A percentile compares a stretch with the other conserved stretches of the same genome.
These are phyloP conservation scores for Eleutherodactylus coqui DNA, from an alignment of 2,797 vertebrate genomes.

Conservation along the genomic window DNA sequence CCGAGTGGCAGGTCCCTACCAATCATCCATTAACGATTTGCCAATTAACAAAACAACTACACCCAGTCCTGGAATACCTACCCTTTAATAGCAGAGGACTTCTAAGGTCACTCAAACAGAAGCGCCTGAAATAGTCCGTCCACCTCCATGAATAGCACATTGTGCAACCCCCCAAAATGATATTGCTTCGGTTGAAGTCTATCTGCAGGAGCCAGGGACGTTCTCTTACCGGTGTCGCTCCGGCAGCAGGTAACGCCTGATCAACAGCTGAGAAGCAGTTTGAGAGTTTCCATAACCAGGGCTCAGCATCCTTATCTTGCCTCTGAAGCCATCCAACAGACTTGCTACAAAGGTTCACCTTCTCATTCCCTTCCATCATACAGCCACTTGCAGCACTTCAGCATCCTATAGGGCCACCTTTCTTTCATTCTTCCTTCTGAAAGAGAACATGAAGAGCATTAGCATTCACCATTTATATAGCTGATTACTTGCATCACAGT, in stretches of 20 bases:
- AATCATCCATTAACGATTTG: no score
- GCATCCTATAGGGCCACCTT: constrained; percentile 79
- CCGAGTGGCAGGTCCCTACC: no score
- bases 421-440: constrained; percentile 87
- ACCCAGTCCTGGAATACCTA: no score
- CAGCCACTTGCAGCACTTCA: constrained; percentile 80
- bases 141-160: not conserved
- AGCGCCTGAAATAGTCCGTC: no score
- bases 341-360: constrained; percentile 81
- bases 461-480: not conserved
- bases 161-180: no score
- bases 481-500: no score
- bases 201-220: not conserved
- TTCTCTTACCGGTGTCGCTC: constrained; percentile 79
- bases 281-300: constrained; percentile 91
- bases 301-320: constrained; percentile 82
- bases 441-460: not conserved
- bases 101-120: not conserved
- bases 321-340: constrained; percentile 82
- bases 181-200: no score
- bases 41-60: no score
- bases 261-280: constrained; percentile 89
- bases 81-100: no score
- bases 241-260: constrained; percentile 75
- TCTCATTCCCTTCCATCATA: constrained; percentile 90